Evolutionary conservation across 1,140 invertebrate species (phyloP).

Genomic region (Achatina immaculata): DNA sequence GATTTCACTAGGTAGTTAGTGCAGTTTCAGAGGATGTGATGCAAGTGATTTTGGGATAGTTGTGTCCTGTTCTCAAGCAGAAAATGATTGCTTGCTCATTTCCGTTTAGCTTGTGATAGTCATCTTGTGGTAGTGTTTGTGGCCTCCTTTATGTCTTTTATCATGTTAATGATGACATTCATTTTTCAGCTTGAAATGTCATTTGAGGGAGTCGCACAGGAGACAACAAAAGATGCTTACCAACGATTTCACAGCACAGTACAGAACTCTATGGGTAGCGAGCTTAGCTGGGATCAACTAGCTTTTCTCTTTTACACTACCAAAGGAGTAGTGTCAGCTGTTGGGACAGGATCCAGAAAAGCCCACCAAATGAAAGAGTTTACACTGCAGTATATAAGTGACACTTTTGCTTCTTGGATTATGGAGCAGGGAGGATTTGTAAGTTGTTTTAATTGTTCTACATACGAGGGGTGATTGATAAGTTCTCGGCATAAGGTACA

Average conservation of each 20-base stretch:
- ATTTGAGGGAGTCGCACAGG: background rate
- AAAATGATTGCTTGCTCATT: too few relatives aligned
- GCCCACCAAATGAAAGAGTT: slow-evolving; percentile 60
- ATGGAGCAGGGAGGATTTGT: slow-evolving; percentile 67
- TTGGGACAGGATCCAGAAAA: slow-evolving; percentile 52
- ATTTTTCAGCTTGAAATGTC: background rate
- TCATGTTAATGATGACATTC: too few relatives aligned
- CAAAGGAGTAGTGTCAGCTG: slow-evolving; percentile 53
- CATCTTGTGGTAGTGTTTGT: too few relatives aligned
- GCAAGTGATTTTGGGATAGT: too few relatives aligned
- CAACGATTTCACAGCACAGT: slow-evolving; percentile 56
- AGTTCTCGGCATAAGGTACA: too few relatives aligned
- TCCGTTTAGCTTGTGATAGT: too few relatives aligned
- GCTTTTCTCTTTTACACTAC: slow-evolving; percentile 62
- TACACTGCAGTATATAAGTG: slow-evolving; percentile 60
- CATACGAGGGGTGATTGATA: too few relatives aligned
- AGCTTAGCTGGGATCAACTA: slow-evolving; percentile 58
- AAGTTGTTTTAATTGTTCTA: slow-evolving; percentile 40
- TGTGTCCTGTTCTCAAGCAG: too few relatives aligned
- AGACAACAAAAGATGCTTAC: slow-evolving; percentile 53
- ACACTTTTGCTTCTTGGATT: slow-evolving; percentile 64
- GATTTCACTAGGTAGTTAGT: too few relatives aligned
- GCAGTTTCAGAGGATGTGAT: too few relatives aligned
- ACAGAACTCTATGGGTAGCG: slow-evolving; percentile 47
- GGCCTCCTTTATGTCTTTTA: too few relatives aligned